These are phyloP conservation scores for Subacronicta megacephala DNA, from an alignment of 2,888 invertebrate genomes.

Conservation along the genomic window DNA sequence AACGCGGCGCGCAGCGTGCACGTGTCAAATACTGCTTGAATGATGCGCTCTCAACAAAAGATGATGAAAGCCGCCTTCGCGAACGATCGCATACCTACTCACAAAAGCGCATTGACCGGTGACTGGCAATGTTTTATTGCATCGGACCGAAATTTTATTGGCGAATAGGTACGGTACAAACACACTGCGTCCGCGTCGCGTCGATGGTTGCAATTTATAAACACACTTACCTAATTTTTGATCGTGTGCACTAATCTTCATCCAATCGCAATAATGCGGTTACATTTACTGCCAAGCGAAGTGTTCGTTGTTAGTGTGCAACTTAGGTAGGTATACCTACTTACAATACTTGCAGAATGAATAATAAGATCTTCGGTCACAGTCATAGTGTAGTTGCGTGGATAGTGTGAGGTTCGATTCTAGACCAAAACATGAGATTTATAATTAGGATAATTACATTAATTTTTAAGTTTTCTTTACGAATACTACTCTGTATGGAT, in stretches of 20 bases:
- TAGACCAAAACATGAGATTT: no score
- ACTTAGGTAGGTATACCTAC: no score
- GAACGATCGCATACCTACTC: not conserved
- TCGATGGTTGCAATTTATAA: no score
- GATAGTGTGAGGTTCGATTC: no score
- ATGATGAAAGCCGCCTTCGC: not conserved
- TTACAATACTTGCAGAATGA: no score
- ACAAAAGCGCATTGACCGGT: not conserved
- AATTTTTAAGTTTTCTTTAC: no score
- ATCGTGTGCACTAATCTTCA: not conserved
- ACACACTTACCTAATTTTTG: not conserved
- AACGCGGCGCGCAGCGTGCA: not conserved
- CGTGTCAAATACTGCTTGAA: not conserved
- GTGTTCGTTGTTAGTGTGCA: not conserved
- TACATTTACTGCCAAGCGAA: not conserved
- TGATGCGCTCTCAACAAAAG: not conserved
- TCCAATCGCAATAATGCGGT: no score
- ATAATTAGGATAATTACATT: no score
- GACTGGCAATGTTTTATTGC: not conserved
- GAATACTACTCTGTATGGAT: no score
- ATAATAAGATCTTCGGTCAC: no score
- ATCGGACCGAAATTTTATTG: not conserved
- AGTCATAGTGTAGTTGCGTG: no score
- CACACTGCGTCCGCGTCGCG: no score
- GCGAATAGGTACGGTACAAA: not conserved